Base-by-base conservation (phyloP, 2,113 vertebrate species). In the Lagopus muta region DNA sequence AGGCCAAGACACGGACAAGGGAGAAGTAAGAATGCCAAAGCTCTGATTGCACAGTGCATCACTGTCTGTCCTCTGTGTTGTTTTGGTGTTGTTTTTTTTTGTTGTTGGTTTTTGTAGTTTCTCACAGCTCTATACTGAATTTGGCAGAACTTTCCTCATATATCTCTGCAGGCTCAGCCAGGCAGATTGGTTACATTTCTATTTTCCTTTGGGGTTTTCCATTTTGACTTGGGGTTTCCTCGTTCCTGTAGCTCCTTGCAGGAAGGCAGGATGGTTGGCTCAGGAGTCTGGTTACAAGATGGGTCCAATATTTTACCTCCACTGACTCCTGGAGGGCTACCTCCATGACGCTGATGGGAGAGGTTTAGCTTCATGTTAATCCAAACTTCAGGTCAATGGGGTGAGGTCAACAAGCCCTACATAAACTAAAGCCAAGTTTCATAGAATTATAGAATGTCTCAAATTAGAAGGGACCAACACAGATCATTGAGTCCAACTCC, bases 281-380 rank as follows among this genome's bases (percentile, higher is more conserved):
- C 30, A 64, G 60, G 78, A 43, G 42, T 82, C 50, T 55, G 42
- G 70, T 75, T 2, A 0, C 58, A 75, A 66, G 52, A 82, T 21
- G 60, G 45, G 70, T 69, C 28, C 40, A 10, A 11, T 70, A 66
- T 83, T 90, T 90, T 45, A 48, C 40, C 62, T 76, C 64, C 64
- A 57, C 11, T 3, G 20, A 62, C 73, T 86, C 50, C 64, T 90
- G 28, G 19, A 82, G 79, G 28, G 43, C 54, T 67, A 69, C 82
- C 58, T 91, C 58, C 75, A 40, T 74, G 82, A 74, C n/a, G 66
- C 1, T 58, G 80, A 61, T 88, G 64, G 75, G 66, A 85, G 86
- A 92, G 34, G 73, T 70, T 90, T 62, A 77, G 60, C 58, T 86
- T 90, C 74, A 86, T 83, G 80, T 93, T 48, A 90, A 84, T 83